These are phyloP conservation scores for Meloidogyne floridensis DNA, from an alignment of 1,140 invertebrate species.

Conservation along the genomic window DNA sequence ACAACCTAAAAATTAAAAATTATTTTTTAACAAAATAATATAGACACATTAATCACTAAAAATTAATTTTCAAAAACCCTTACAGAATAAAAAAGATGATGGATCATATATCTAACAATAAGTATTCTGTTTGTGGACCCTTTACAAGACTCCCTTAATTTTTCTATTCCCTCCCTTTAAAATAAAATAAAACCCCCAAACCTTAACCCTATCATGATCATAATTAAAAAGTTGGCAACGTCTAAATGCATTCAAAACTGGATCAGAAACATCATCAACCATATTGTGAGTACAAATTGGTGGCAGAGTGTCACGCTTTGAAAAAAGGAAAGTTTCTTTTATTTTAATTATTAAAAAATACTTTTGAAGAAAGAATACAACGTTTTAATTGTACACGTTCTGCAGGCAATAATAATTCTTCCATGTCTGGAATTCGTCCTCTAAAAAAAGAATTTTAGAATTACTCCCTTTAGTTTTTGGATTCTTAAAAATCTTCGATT, in stretches of 20 bases:
- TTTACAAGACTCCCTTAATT: no score
- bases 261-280: conserved; percentile 79
- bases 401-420: conserved; percentile 85
- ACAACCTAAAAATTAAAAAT: conserved; percentile 75
- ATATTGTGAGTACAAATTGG: conserved; percentile 98
- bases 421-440: conserved; percentile 81
- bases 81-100: no score
- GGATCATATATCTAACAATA: no score
- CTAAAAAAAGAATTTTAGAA: conserved; percentile 68
- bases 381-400: conserved; percentile 93
- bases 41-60: no score
- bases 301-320: conserved; percentile 80
- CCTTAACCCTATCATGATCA: conserved; percentile 90
- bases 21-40: neutral
- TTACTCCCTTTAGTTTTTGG: conserved; percentile 33
- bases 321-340: conserved; percentile 25
- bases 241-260: conserved; percentile 80
- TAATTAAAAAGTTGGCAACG: conserved; percentile 94
- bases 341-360: conserved; percentile 41
- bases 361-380: conserved; percentile 86
- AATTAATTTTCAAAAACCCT: no score
- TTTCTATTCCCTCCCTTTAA: neutral
- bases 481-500: neutral
- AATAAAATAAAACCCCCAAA: conserved; percentile 66
- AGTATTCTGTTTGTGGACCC: no score